Evolutionary conservation across 1,140 invertebrate genomes (phyloP).

Genomic region (Trialeurodes vaporariorum): DNA sequence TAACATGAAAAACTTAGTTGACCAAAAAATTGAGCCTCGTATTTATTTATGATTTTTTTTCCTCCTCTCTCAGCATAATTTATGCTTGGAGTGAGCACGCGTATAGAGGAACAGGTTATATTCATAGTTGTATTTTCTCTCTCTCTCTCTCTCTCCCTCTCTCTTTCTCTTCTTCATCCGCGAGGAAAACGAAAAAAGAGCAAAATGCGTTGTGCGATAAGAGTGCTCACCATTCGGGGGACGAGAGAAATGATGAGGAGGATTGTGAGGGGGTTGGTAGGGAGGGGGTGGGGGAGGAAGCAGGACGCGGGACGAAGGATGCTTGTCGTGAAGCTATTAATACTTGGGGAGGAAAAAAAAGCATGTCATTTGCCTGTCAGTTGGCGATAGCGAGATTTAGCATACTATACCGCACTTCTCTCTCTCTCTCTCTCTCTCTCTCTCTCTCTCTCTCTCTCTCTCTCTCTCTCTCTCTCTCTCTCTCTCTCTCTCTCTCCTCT

Average conservation of each 20-base stretch:
- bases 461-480: background rate
- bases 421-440: background rate
- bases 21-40: conserved; percentile 15
- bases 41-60: background rate
- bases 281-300: background rate
- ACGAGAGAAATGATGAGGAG: too few relatives aligned
- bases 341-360: background rate
- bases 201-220: background rate
- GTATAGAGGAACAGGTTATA: background rate
- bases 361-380: background rate
- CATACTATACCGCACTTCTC: background rate
- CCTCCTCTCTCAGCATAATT: background rate
- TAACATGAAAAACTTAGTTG: conserved; percentile 12
- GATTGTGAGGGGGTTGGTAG: too few relatives aligned
- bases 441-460: background rate
- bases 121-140: too few relatives aligned
- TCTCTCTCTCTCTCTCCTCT: background rate
- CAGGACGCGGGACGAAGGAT: background rate
- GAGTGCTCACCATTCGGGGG: too few relatives aligned
- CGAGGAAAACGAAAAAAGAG: too few relatives aligned
- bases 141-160: background rate
- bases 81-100: background rate
- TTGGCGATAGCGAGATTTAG: background rate
- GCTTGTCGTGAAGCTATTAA: background rate
- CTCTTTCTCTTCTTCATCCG: background rate